phyloP scores from a whole-genome alignment of 35 echinoderm and acorn worm genomes.

The Eucidaris tribuloides region DNA sequence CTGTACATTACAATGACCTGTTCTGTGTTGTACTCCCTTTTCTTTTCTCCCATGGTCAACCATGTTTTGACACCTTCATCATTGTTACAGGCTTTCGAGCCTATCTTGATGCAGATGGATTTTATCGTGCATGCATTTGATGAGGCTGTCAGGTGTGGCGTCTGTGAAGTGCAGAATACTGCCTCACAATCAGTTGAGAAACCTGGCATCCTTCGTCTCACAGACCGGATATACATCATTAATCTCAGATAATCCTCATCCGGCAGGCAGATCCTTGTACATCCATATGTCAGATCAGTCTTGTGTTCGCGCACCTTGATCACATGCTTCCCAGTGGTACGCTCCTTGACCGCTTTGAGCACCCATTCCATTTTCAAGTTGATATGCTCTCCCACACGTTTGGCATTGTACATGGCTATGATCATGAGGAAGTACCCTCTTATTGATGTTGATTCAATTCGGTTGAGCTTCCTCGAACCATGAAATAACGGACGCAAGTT shows the following conservation, averaged over 20 bases:
- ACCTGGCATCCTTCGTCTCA: not conserved
- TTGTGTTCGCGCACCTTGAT: constrained; percentile 4
- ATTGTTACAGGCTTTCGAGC: not conserved
- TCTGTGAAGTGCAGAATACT: not conserved
- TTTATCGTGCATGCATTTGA: not conserved
- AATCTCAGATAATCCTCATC: not conserved
- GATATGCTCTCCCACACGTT: not conserved
- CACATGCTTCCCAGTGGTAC: not conserved
- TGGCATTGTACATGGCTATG: not conserved
- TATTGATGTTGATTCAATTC: not conserved
- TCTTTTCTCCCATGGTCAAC: no score
- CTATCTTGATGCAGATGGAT: not conserved
- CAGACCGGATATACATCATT: not conserved
- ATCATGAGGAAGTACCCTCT: not conserved
- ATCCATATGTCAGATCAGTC: not conserved
- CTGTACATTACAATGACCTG: no score
- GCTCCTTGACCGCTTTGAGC: not conserved
- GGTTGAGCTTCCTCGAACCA: not conserved
- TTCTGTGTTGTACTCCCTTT: no score
- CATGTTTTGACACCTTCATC: no score
- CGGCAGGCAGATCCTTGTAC: not conserved
- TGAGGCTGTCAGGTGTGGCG: not conserved
- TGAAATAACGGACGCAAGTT: no score
- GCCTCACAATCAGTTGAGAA: not conserved
- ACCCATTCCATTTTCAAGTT: not conserved